Evolutionary conservation across 2,888 invertebrate genomes (phyloP), one percentile per base, ranked within the genome.

Genomic region (Drosophila parthenogenetica): DNA sequence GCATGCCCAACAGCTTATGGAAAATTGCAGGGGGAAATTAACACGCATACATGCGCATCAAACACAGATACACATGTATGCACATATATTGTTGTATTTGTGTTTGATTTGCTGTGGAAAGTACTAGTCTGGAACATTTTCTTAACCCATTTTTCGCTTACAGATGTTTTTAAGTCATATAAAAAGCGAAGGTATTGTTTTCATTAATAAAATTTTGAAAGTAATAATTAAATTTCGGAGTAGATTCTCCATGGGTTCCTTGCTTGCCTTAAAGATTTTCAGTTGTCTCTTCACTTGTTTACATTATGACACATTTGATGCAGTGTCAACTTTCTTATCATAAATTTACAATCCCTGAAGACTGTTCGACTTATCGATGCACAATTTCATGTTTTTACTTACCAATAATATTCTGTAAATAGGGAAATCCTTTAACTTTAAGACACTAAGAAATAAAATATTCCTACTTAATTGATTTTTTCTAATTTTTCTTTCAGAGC

Each of bases 1-100:
- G 86, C 81, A 88, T 83, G 88, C 87, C 64, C 61, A 79, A 67
- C 82, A 85, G 55, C 74, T 71, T 79, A 85, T 68, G 72, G 88
- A 66, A 80, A 81, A 73, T 79, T 54, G 67, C 69, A 42, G n/a
- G 74, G 74, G 86, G 77, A 79, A 88, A 77, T 75, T 64, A 83
- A 42, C 61, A 51, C 58, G 42, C 39, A 7, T 29, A 29, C 8
- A 29, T 29, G 1, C 2, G 29, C 8, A 5, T 5, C 2, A 29
- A 17, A 43, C 17, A 51, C 37, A 39, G 10, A 49, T 10, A 25
- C 14, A 16, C 14, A 13, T 17, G 29, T 14, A 5, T 5, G 11
- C 10, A 16, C 22, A 19, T n/a, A n/a, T n/a, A n/a, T n/a, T 57
- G 50, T 22, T 13, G n/a, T 37, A 25, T 17, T 13, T 45, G 53